Base-by-base conservation (phyloP, 2,888 invertebrate species). In the Sarcophaga variegata region DNA sequence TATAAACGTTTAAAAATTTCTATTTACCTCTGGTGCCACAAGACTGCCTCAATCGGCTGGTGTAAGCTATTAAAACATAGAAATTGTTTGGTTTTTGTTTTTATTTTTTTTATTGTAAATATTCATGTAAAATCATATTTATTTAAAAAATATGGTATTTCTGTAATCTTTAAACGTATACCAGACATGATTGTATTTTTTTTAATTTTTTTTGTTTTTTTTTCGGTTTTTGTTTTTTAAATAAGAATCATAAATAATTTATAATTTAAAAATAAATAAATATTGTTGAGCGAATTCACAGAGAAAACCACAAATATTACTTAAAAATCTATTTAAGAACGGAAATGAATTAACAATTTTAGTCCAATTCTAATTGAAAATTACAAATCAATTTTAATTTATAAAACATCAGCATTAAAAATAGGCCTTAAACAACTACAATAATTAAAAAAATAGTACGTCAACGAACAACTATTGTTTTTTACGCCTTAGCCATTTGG, bases 401-500 rank as follows among this genome's bases (percentile, higher is more conserved):
- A 72, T 54, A 62, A 71, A 77, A 71, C 69, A 64, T 70, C 47
- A 82, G 22, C 14, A 49, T 77, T 82, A 77, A 76, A 76, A 82
- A 60, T 82, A 77, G 60, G 22, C 83, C 83, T 54, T 70, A 70
- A 54, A 70, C 14, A 17, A 54, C 54, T 54, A 54, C 49, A 49
- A 49, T 17, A 54, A 14, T 11, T 14, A 59, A 70, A 79, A 67
- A 60, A 79, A 83, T 79, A 59, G 37, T 67, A 78, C 12, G n/a
- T 66, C n/a, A 54, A 79, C 66, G 20, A 69, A 60, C 67, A 63
- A 47, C 49, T 90, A 92, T 87, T 90, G 90, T 86, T 90, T 91
- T 90, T 92, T 93, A 79, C 92, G 91, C 84, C 92, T 92, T 90
- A 95, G 91, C 95, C 95, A 95, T 88, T 94, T 94, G 75, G 96